These are phyloP conservation scores for Drosophila kambysellisi DNA, from an alignment of 2,888 invertebrate species.

Conservation along the genomic window DNA sequence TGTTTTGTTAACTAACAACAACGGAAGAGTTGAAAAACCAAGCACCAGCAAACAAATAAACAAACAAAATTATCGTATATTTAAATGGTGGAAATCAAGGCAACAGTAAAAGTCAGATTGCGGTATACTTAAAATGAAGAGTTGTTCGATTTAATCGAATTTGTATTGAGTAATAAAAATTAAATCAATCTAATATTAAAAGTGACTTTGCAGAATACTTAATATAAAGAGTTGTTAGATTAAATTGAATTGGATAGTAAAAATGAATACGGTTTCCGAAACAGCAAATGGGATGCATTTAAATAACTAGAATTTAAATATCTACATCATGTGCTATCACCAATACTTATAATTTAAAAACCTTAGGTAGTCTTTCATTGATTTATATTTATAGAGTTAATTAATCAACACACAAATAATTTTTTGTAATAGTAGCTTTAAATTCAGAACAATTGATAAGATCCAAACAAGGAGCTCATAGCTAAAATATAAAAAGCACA, in stretches of 20 bases:
- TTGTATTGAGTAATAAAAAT: neutral
- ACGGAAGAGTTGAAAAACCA: conserved; percentile 17
- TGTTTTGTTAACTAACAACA: conserved; percentile 20
- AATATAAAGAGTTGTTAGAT: too few species aligned
- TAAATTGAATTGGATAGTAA: too few species aligned
- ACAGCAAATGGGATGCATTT: neutral
- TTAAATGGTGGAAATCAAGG: conserved; percentile 1
- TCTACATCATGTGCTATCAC: neutral
- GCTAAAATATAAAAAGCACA: neutral
- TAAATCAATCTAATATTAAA: too few species aligned
- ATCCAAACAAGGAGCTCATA: neutral
- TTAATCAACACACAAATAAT: neutral
- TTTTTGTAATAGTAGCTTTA: neutral
- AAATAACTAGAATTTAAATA: neutral
- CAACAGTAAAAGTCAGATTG: neutral
- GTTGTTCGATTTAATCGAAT: conserved; percentile 7
- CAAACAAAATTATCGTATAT: conserved; percentile 17
- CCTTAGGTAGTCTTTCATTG: neutral
- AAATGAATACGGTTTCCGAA: too few species aligned
- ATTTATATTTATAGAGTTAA: neutral
- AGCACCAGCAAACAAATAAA: conserved; percentile 12
- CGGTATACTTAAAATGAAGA: conserved; percentile 15
- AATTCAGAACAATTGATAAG: neutral
- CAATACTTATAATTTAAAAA: neutral
- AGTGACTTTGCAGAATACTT: too few species aligned